These are phyloP conservation scores for Nannoperca australis DNA, from an alignment of 2,797 vertebrate species.

Conservation along the genomic window DNA sequence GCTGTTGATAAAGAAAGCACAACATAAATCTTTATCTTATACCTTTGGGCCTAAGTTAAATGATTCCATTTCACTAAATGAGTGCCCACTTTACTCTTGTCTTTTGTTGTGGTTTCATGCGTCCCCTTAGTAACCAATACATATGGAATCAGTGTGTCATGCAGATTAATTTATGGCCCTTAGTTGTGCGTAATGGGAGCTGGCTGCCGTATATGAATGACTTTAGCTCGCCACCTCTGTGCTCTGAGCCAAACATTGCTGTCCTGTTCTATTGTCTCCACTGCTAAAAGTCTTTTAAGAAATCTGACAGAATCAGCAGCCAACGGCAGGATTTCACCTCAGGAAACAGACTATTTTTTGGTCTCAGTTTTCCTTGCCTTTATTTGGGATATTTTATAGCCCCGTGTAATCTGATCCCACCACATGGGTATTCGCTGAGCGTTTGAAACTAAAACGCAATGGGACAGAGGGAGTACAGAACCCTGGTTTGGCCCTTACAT, in stretches of 20 bases:
- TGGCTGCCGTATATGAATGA: constrained; percentile 67
- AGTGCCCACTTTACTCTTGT: constrained; percentile 59
- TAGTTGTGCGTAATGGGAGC: constrained; percentile 78
- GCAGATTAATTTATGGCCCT: constrained; percentile 76
- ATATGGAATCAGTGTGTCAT: constrained; percentile 78
- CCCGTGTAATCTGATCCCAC: constrained; percentile 80
- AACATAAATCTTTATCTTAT: constrained; percentile 54
- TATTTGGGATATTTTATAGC: constrained; percentile 87
- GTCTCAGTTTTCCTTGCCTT: constrained; percentile 81
- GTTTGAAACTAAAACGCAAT: constrained; percentile 83
- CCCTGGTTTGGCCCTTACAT: constrained; percentile 70
- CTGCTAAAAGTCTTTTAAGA: constrained; percentile 64
- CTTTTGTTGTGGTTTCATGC: constrained; percentile 75
- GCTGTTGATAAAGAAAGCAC: constrained; percentile 37
- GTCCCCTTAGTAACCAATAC: constrained; percentile 78
- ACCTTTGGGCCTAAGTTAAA: constrained; percentile 37
- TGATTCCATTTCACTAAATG: constrained; percentile 59
- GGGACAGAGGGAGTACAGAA: constrained; percentile 81
- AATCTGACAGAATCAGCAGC: constrained; percentile 72
- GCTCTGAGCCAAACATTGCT: constrained; percentile 61
- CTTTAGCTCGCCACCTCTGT: constrained; percentile 74
- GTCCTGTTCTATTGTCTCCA: constrained; percentile 74
- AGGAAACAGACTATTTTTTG: constrained; percentile 76
- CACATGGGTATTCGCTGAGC: constrained; percentile 84
- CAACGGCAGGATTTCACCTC: constrained; percentile 77